Percentiles rank a stretch among this genome's conserved stretches.
These are phyloP conservation scores for Myanophis thanlyinensis DNA, from an alignment of 2,113 vertebrate genomes.

Conservation along the genomic window DNA sequence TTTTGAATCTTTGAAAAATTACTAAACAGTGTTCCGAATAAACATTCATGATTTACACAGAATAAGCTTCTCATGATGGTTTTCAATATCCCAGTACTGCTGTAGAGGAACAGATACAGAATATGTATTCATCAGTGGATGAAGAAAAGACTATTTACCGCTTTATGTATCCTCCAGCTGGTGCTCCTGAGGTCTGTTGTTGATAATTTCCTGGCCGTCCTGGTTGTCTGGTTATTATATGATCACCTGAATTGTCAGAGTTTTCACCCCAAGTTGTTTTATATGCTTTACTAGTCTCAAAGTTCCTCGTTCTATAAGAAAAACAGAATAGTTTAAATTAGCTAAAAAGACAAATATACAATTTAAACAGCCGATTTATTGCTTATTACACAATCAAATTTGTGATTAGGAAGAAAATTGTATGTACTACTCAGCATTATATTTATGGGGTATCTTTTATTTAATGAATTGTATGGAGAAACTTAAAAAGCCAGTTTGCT, in stretches of 20 bases:
- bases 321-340: not conserved
- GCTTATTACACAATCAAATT: not conserved
- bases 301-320: constrained; percentile 79
- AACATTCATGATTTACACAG: not conserved
- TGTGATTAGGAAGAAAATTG: not conserved
- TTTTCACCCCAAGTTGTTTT: constrained; percentile 85
- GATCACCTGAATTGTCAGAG: constrained; percentile 61
- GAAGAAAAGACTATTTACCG: constrained; percentile 58
- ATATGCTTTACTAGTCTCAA: constrained; percentile 83
- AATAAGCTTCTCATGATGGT: not conserved
- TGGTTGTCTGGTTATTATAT: constrained; percentile 84
- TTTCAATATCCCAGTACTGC: not conserved
- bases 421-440: not conserved
- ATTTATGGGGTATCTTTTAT: not conserved
- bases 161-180: constrained; percentile 79
- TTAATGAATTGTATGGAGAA: not conserved
- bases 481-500: not conserved
- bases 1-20: not conserved
- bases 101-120: not conserved
- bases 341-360: not conserved
- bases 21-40: not conserved
- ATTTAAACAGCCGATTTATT: not conserved
- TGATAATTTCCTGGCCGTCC: constrained; percentile 68
- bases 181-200: constrained; percentile 58
- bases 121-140: not conserved